These are phyloP conservation scores for Oscheius sp. DNA, from an alignment of 2,888 invertebrate genomes.

Conservation along the genomic window DNA sequence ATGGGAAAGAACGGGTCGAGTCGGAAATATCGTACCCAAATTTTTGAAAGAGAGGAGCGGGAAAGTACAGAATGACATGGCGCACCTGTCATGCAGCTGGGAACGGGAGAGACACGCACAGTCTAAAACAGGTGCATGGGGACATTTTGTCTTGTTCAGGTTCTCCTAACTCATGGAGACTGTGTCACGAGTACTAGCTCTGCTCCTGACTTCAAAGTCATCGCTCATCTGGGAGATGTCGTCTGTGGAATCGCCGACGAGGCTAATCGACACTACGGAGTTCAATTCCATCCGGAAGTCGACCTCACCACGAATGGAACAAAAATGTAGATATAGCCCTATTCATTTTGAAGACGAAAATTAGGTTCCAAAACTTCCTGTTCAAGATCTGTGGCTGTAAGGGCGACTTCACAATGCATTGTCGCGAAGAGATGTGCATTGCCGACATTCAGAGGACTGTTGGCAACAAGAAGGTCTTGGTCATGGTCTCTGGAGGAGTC, in stretches of 20 bases:
- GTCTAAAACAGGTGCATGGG: background rate
- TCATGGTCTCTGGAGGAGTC: conserved; percentile 87
- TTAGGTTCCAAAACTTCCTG: conserved; percentile 80
- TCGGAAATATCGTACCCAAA: no score
- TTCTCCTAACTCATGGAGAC: conserved; percentile 96
- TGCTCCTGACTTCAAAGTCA: conserved; percentile 87
- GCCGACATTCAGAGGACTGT: conserved; percentile 90
- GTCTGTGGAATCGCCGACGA: conserved; percentile 85
- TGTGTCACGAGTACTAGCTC: conserved; percentile 84
- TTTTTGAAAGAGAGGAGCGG: no score
- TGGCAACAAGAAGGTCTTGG: conserved; percentile 86
- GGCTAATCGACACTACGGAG: conserved; percentile 88
- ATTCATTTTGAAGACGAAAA: background rate
- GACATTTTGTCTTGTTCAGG: conserved; percentile 75
- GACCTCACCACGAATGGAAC: conserved; percentile 82
- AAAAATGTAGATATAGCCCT: conserved; percentile 78
- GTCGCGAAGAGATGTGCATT: conserved; percentile 89
- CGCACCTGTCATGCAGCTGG: background rate
- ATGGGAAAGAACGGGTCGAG: no score
- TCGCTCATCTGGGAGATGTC: conserved; percentile 79
- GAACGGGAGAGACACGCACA: background rate
- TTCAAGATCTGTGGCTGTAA: conserved; percentile 87
- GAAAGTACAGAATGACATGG: background rate
- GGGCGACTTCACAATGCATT: conserved; percentile 84
- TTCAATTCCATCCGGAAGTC: conserved; percentile 99